A percentile compares a stretch with the other conserved stretches of the same genome.
Evolutionary conservation across 1,140 invertebrate genomes (phyloP).

Genomic region (Prorops nasuta): DNA sequence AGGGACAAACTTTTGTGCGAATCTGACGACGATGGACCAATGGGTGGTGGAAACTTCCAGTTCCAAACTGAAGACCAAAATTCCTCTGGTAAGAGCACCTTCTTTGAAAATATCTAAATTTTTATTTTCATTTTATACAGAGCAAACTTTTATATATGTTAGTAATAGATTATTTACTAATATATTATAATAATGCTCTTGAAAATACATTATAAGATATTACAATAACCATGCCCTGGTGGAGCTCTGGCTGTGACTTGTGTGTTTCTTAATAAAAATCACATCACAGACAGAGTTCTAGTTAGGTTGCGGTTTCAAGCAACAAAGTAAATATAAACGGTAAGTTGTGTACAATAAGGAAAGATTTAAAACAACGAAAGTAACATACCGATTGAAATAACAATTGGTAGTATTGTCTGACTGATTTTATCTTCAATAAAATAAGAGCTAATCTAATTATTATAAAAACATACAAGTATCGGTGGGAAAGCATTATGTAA

Average conservation of each 20-base stretch:
- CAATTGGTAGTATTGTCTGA: constrained; percentile 17
- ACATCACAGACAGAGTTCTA: constrained; percentile 94
- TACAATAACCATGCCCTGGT: constrained; percentile 63
- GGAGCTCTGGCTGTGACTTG: constrained; percentile 79
- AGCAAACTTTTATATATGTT: background rate
- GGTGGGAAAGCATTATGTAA: constrained; percentile 1
- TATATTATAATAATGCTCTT: too few relatives aligned
- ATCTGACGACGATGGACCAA: constrained; percentile 66
- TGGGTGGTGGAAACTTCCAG: constrained; percentile 63
- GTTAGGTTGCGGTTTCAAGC: constrained; percentile 62
- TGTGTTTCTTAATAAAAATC: constrained; percentile 60
- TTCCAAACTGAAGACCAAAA: constrained; percentile 76
- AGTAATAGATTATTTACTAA: too few relatives aligned
- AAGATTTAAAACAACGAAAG: background rate
- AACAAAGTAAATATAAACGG: too few relatives aligned
- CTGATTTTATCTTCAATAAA: background rate
- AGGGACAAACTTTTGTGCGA: constrained; percentile 65
- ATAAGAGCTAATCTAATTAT: background rate
- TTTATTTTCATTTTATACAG: background rate
- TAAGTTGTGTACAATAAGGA: background rate
- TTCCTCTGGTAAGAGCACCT: constrained; percentile 53
- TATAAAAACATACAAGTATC: too few relatives aligned
- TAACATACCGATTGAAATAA: too few relatives aligned
- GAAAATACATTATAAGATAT: constrained; percentile 10
- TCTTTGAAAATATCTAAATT: constrained; percentile 1